Percentiles rank a stretch among this genome's conserved stretches.
These are phyloP conservation scores for Osedax frankpressi DNA, from an alignment of 2,888 invertebrate genomes.

Conservation along the genomic window DNA sequence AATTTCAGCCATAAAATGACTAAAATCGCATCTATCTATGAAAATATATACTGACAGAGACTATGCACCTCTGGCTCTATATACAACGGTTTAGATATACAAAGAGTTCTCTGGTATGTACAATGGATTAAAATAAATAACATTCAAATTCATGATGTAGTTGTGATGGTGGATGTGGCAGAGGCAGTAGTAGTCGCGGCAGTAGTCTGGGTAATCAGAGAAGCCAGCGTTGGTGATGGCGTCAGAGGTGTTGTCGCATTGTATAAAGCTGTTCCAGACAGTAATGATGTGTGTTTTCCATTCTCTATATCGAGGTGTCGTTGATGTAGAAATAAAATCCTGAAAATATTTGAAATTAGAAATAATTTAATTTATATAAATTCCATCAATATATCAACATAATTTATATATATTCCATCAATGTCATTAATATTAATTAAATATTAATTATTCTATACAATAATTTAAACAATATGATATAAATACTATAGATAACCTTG, in stretches of 20 bases:
- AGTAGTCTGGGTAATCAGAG: too few species aligned
- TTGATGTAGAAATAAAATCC: background rate
- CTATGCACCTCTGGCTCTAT: background rate
- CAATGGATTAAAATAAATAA: background rate
- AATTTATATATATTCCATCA: too few species aligned
- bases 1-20: background rate
- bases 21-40: background rate
- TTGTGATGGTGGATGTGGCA: background rate
- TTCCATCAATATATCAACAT: too few species aligned
- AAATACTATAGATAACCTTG: too few species aligned
- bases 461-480: too few species aligned
- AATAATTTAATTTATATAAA: too few species aligned
- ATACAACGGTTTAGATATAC: background rate
- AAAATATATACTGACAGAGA: background rate
- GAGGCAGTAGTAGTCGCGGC: background rate
- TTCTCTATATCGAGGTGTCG: background rate
- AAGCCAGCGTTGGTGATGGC: background rate
- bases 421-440: too few species aligned
- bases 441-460: too few species aligned
- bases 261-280: background rate
- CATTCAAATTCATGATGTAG: background rate
- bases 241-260: background rate
- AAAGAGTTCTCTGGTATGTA: background rate
- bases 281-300: background rate
- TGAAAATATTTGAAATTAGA: too few species aligned